These are phyloP conservation scores for Callitettix versicolor DNA, from an alignment of 1,140 invertebrate genomes.

Conservation along the genomic window DNA sequence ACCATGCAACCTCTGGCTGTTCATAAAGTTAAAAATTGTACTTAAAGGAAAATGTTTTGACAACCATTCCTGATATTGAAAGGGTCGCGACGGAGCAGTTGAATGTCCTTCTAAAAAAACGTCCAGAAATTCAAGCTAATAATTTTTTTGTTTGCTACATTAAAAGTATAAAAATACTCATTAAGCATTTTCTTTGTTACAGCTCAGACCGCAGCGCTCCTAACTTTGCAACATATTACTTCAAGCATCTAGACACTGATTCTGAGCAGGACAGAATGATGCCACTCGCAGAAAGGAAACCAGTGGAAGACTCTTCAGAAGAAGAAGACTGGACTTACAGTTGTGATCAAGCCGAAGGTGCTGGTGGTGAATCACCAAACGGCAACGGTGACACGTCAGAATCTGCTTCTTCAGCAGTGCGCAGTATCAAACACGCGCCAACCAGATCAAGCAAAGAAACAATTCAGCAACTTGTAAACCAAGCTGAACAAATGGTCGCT, in stretches of 20 bases:
- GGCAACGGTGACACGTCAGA: constrained; percentile 34
- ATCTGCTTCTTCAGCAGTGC: constrained; percentile 4
- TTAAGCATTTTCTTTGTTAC: constrained; percentile 15
- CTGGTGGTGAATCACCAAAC: constrained; percentile 23
- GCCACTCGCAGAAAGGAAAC: constrained; percentile 12
- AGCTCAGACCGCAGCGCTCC: constrained; percentile 63
- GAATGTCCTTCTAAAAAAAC: too few relatives aligned
- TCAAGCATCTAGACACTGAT: constrained; percentile 73
- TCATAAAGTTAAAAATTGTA: too few relatives aligned
- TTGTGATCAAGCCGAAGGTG: constrained; percentile 31
- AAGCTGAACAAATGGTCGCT: constrained; percentile 57
- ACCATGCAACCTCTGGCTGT: too few relatives aligned
- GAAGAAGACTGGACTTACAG: constrained; percentile 64
- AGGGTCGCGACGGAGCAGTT: too few relatives aligned
- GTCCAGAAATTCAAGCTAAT: too few relatives aligned
- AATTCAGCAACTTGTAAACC: constrained; percentile 52
- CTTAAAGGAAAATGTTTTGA: too few relatives aligned
- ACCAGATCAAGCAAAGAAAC: constrained; percentile 35
- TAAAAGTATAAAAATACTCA: neutral
- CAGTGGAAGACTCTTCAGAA: constrained; percentile 34
- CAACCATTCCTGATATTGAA: too few relatives aligned
- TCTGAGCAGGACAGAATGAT: constrained; percentile 44
- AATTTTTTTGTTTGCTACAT: too few relatives aligned
- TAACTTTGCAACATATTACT: constrained; percentile 72
- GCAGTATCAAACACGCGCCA: neutral